Evolutionary conservation across 2,797 vertebrate genomes (phyloP).

Genomic region (Harpagifer antarcticus): DNA sequence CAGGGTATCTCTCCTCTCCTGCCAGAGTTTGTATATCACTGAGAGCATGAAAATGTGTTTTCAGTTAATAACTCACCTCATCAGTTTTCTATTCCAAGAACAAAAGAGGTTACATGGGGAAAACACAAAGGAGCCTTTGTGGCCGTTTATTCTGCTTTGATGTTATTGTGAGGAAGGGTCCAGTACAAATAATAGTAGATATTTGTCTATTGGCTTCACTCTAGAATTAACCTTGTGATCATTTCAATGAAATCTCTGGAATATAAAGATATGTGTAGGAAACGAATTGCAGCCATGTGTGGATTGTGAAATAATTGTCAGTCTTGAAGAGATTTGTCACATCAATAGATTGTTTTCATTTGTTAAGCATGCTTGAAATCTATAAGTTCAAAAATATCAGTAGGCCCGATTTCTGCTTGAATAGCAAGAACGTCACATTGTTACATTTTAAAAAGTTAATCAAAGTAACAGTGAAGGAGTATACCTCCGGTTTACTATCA

Average conservation of each 20-base stretch:
- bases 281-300: conserved; percentile 38
- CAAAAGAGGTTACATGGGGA: conserved; percentile 56
- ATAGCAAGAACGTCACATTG: background rate
- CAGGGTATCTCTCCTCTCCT: conserved; percentile 56
- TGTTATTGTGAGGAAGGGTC: conserved; percentile 36
- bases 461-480: background rate
- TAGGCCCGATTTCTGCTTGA: background rate
- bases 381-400: background rate
- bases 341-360: conserved; percentile 31
- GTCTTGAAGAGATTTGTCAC: conserved; percentile 37
- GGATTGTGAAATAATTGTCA: conserved; percentile 14
- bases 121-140: conserved; percentile 42
- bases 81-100: conserved; percentile 60
- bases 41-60: conserved; percentile 78
- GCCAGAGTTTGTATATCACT: conserved; percentile 78
- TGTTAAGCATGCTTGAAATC: conserved; percentile 17
- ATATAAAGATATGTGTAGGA: conserved; percentile 12
- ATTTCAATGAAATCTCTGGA: conserved; percentile 4
- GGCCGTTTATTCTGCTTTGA: conserved; percentile 51
- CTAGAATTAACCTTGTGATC: background rate
- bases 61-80: conserved; percentile 79
- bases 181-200: conserved; percentile 33
- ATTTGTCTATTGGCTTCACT: conserved; percentile 1
- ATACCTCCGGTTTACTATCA: background rate
- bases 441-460: background rate